Percentiles rank a stretch among this genome's conserved stretches.
These are phyloP conservation scores for Amphiprion clarkii DNA, from an alignment of 2,797 vertebrate species.

Conservation along the genomic window DNA sequence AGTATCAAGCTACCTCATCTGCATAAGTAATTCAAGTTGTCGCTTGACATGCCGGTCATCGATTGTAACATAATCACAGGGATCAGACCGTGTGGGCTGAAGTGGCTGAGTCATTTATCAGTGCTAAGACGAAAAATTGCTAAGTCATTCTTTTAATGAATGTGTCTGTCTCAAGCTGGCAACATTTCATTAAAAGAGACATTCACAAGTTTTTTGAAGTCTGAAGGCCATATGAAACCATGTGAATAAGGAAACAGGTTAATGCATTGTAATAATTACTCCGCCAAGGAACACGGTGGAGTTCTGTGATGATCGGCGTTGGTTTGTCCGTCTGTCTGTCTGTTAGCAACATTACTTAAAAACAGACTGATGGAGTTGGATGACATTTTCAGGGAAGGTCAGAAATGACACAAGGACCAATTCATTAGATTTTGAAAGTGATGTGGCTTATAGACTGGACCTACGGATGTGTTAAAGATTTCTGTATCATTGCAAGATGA, in stretches of 20 bases:
- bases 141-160: conserved; percentile 45
- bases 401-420: too few species aligned
- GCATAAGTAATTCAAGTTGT: conserved; percentile 80
- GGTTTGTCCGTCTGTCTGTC: too few species aligned
- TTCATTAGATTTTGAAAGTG: too few species aligned
- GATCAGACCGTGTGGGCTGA: conserved; percentile 33
- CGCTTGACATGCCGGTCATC: conserved; percentile 62
- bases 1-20: conserved; percentile 72
- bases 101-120: conserved; percentile 42
- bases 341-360: too few species aligned
- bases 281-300: too few species aligned
- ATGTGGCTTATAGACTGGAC: too few species aligned
- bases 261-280: too few species aligned
- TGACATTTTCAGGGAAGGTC: too few species aligned
- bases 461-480: too few species aligned
- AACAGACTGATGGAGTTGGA: too few species aligned
- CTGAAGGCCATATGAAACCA: background rate
- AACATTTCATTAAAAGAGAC: background rate
- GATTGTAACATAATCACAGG: conserved; percentile 71
- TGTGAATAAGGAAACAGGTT: background rate
- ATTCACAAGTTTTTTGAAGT: background rate
- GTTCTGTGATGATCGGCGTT: too few species aligned
- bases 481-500: too few species aligned
- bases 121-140: conserved; percentile 41
- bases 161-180: conserved; percentile 7